These are phyloP conservation scores for Fistularia commersonii DNA, from an alignment of 2,797 vertebrate genomes.

Conservation along the genomic window DNA sequence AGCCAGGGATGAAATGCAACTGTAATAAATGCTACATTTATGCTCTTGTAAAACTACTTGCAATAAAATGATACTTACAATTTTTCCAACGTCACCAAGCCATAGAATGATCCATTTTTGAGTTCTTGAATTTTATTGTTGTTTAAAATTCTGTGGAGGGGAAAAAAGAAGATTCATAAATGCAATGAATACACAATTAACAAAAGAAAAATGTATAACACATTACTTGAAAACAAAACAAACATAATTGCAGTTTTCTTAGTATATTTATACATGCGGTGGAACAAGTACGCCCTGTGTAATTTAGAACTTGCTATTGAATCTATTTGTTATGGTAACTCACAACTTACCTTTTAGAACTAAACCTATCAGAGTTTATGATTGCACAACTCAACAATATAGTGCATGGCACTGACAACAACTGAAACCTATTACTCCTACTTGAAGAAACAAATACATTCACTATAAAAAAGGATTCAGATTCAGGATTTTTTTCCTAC, in stretches of 20 bases:
- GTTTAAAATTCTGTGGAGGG: conserved; percentile 87
- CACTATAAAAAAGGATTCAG: too few relatives aligned
- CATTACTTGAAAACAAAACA: not conserved
- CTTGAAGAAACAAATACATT: too few relatives aligned
- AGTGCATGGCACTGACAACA: too few relatives aligned
- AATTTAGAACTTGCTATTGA: not conserved
- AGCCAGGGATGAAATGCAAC: too few relatives aligned
- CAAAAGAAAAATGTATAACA: conserved; percentile 15
- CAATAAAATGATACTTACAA: conserved; percentile 80
- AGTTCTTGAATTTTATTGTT: conserved; percentile 96
- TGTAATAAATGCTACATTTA: not conserved
- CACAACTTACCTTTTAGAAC: too few relatives aligned
- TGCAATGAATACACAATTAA: too few relatives aligned
- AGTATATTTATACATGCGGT: not conserved
- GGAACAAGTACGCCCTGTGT: not conserved
- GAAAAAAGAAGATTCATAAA: conserved; percentile 18
- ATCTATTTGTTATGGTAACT: too few relatives aligned
- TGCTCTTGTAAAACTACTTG: not conserved
- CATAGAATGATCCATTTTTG: conserved; percentile 90
- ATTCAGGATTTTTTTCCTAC: too few relatives aligned
- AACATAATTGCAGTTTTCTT: not conserved
- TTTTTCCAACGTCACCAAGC: conserved; percentile 88
- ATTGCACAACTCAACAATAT: too few relatives aligned
- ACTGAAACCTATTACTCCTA: too few relatives aligned
- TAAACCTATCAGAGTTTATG: too few relatives aligned